Percentiles rank a stretch among this genome's conserved stretches.
phyloP scores from a whole-genome alignment of 2,113 vertebrate genomes.

The Echinops telfairi region DNA sequence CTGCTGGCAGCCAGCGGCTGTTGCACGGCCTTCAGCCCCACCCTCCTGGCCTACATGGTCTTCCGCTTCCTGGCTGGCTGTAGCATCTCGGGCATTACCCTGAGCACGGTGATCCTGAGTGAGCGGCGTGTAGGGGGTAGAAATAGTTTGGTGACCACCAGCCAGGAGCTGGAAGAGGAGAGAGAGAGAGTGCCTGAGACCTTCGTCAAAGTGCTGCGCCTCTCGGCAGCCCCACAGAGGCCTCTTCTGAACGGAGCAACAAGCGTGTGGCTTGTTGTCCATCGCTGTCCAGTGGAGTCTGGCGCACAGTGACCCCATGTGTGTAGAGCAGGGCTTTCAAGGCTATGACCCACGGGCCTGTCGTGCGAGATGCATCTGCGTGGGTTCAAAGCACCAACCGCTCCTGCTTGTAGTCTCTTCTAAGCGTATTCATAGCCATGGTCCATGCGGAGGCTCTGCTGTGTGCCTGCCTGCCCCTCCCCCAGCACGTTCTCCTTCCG shows the following conservation, averaged over 20 bases:
- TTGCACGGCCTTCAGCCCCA: conserved; percentile 87
- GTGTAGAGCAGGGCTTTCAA: neutral
- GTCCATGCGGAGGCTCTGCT: neutral
- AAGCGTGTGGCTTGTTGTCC: neutral
- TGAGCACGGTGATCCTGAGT: conserved; percentile 92
- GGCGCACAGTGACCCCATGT: neutral
- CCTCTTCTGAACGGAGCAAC: neutral
- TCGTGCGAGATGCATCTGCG: neutral
- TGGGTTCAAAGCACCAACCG: neutral
- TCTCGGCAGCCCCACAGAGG: neutral
- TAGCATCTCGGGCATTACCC: conserved; percentile 88
- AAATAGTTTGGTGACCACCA: neutral
- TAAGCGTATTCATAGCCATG: neutral
- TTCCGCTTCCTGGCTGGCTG: conserved; percentile 90
- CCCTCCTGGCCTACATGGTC: conserved; percentile 86
- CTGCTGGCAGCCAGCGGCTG: conserved; percentile 88
- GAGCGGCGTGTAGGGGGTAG: conserved; percentile 64
- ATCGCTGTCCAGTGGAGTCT: neutral
- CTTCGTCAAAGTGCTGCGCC: neutral
- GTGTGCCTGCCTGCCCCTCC: neutral
- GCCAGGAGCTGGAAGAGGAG: neutral
- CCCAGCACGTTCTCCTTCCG: rapidly evolving
- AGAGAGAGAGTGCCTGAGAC: neutral
- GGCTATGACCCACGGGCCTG: neutral
- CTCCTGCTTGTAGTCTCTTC: neutral